Conservation (phyloP, 2,797 vertebrate species). For the Spinus pinus region DNA sequence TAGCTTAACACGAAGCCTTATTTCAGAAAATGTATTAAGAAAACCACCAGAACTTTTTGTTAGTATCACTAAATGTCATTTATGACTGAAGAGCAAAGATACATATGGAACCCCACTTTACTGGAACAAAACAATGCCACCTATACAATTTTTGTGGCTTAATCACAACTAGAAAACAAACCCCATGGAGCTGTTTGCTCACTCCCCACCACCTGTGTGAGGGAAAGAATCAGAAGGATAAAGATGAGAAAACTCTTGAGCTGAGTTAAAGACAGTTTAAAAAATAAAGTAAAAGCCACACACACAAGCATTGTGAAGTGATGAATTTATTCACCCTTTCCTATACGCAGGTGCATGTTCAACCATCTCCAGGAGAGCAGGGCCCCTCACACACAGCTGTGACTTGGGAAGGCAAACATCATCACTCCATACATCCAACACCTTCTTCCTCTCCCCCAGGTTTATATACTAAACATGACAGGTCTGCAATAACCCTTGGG, state of each 20-base stretch:
- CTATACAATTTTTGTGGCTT: not conserved
- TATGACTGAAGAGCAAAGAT: not conserved
- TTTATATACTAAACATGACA: not conserved
- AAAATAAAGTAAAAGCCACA: not conserved
- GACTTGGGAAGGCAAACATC: not conserved
- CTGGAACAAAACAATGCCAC: not conserved
- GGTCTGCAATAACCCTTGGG: not conserved
- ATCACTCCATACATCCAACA: too few species aligned
- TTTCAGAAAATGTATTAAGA: not conserved
- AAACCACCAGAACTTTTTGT: not conserved
- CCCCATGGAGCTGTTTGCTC: not conserved
- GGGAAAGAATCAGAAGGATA: not conserved
- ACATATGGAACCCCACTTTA: not conserved
- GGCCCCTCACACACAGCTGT: not conserved
- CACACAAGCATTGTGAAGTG: fast-evolving
- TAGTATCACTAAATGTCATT: not conserved
- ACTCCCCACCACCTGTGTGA: not conserved
- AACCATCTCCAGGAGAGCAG: not conserved
- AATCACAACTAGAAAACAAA: not conserved
- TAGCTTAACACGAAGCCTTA: not conserved
- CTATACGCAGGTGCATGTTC: too few species aligned
- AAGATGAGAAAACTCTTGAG: fast-evolving
- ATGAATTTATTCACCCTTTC: not conserved
- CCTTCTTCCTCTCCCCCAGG: not conserved
- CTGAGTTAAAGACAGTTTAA: not conserved